A percentile compares a stretch with the other conserved stretches of the same genome.
These are phyloP conservation scores for Cyprinodon diabolis DNA, from an alignment of 2,797 vertebrate species.

Conservation along the genomic window DNA sequence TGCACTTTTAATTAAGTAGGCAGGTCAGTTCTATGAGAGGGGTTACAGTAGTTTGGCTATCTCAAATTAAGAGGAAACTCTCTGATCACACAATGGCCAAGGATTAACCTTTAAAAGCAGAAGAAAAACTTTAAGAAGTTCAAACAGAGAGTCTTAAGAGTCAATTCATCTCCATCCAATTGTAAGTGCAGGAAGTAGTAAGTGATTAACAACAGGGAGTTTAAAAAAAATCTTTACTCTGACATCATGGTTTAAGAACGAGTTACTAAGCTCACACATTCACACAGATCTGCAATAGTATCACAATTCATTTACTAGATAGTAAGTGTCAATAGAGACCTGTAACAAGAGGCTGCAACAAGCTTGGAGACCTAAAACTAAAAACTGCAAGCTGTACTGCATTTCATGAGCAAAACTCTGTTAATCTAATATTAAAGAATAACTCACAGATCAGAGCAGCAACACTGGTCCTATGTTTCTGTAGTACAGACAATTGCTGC, in stretches of 20 bases:
- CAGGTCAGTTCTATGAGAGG: constrained; percentile 27
- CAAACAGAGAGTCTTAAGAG: neutral
- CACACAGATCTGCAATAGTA: neutral
- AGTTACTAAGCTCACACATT: neutral
- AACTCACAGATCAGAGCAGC: neutral
- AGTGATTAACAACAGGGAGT: neutral
- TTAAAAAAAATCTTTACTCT: neutral
- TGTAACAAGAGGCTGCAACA: neutral
- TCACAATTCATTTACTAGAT: neutral
- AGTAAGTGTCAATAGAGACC: neutral
- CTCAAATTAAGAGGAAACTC: constrained; percentile 39
- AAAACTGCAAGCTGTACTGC: neutral
- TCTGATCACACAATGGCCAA: constrained; percentile 1
- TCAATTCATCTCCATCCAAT: neutral
- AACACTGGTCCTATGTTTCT: neutral
- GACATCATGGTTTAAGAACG: neutral
- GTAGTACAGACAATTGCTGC: neutral
- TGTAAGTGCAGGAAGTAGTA: neutral
- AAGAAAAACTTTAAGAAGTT: neutral
- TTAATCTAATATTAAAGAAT: neutral
- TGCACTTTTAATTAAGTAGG: constrained; percentile 59
- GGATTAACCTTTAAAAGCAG: constrained; percentile 22
- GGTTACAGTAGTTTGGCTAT: constrained; percentile 37
- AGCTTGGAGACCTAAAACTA: too few relatives aligned
- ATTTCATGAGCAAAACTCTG: neutral